phyloP scores from a whole-genome alignment of 2,888 invertebrate species.

The Hypomecis atomaria region DNA sequence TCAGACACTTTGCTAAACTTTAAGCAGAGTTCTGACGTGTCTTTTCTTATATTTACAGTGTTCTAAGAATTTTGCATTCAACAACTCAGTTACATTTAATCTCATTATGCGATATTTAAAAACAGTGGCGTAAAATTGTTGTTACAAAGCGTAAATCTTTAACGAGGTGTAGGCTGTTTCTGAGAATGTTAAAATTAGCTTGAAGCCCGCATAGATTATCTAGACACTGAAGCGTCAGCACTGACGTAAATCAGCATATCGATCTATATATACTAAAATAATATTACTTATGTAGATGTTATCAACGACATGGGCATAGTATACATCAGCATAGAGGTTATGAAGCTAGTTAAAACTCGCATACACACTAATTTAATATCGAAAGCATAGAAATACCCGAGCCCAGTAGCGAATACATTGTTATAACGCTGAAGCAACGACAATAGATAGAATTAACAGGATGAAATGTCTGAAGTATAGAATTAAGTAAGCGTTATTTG shows the following conservation, averaged over 20 bases:
- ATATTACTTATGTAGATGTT: slow-evolving; percentile 77
- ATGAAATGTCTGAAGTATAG: slow-evolving; percentile 77
- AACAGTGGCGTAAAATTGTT: slow-evolving; percentile 45
- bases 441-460: slow-evolving; percentile 79
- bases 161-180: slow-evolving; percentile 57
- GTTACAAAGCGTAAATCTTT: slow-evolving; percentile 58
- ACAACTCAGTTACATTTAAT: slow-evolving; percentile 19
- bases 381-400: slow-evolving; percentile 84
- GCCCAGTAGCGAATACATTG: slow-evolving; percentile 82
- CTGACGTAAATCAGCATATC: slow-evolving; percentile 80
- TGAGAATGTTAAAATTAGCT: slow-evolving; percentile 74
- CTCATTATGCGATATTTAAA: slow-evolving; percentile 22
- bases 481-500: slow-evolving; percentile 79
- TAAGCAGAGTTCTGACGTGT: slow-evolving; percentile 21
- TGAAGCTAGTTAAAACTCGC: slow-evolving; percentile 82
- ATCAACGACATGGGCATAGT: slow-evolving; percentile 78
- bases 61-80: slow-evolving; percentile 31
- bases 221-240: slow-evolving; percentile 83
- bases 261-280: slow-evolving; percentile 79
- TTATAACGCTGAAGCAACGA: slow-evolving; percentile 84
- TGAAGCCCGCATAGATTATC: slow-evolving; percentile 83
- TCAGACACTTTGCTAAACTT: slow-evolving; percentile 37
- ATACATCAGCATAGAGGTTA: slow-evolving; percentile 83
- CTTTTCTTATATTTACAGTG: slow-evolving; percentile 38
- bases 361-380: slow-evolving; percentile 84